Conservation (phyloP, 2,797 vertebrate genomes). For the Bovichtus variegatus region DNA sequence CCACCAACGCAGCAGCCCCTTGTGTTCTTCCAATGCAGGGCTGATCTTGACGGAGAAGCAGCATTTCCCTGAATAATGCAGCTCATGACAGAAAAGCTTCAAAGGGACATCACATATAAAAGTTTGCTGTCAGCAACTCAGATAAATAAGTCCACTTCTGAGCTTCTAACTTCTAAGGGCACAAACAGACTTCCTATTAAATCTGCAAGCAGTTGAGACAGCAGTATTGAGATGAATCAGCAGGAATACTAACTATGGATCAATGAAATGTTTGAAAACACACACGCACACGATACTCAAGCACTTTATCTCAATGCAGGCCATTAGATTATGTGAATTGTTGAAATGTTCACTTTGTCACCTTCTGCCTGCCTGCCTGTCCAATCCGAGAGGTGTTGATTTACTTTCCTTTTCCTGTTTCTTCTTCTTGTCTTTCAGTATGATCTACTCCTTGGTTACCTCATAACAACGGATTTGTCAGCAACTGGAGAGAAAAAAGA, state of each 20-base stretch:
- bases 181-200: slow-evolving; percentile 17
- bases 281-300: not conserved
- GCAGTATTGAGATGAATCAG: slow-evolving; percentile 26
- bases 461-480: slow-evolving; percentile 87
- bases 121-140: slow-evolving; percentile 29
- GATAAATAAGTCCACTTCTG: slow-evolving; percentile 27
- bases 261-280: slow-evolving; percentile 31
- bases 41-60: not conserved
- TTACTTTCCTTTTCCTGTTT: slow-evolving; percentile 48
- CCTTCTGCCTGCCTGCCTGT: slow-evolving; percentile 3
- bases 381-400: slow-evolving; percentile 19
- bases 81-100: slow-evolving; percentile 11
- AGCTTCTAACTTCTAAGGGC: slow-evolving; percentile 12
- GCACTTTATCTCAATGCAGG: not conserved
- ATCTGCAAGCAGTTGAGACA: slow-evolving; percentile 7
- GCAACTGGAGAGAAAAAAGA: slow-evolving; percentile 44
- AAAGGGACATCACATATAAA: slow-evolving; percentile 27
- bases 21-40: not conserved
- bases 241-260: slow-evolving; percentile 28
- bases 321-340: slow-evolving; percentile 6
- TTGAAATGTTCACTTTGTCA: slow-evolving; percentile 17
- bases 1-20: not conserved
- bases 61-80: slow-evolving; percentile 9
- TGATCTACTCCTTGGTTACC: slow-evolving; percentile 98
- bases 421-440: slow-evolving; percentile 88